Conservation (phyloP, 35 echinoderm and acorn worm species). For the Holothuria glaberrima region DNA sequence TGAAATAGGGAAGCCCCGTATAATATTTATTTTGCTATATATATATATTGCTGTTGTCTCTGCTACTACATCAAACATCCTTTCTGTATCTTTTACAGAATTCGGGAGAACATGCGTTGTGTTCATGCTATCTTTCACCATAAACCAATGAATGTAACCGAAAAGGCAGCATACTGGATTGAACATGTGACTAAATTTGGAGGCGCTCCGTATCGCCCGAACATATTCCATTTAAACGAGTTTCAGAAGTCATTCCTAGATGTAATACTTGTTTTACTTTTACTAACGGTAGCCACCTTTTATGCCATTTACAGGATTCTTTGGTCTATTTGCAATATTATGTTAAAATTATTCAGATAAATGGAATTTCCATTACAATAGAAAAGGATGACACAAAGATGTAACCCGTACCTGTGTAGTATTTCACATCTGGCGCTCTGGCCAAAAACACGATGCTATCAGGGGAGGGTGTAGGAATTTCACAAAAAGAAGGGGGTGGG, state of each 20-base stretch:
- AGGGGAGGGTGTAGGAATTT: too few species aligned
- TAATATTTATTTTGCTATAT: not conserved
- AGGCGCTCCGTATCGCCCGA: slow-evolving; percentile 2
- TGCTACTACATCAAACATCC: not conserved
- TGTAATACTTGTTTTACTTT: slow-evolving; percentile 33
- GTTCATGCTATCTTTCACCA: slow-evolving; percentile 18
- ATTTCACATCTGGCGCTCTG: too few species aligned
- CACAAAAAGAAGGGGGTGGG: too few species aligned
- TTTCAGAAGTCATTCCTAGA: slow-evolving; percentile 46
- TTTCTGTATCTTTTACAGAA: not conserved
- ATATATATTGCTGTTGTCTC: not conserved
- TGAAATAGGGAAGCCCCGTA: too few species aligned
- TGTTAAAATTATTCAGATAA: too few species aligned
- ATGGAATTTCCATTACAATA: too few species aligned
- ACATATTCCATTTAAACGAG: slow-evolving; percentile 15
- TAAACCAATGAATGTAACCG: slow-evolving; percentile 20
- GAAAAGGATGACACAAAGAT: too few species aligned
- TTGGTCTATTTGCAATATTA: not conserved
- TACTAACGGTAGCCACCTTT: not conserved
- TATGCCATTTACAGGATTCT: not conserved
- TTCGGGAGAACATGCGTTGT: not conserved
- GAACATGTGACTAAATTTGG: slow-evolving; percentile 59
- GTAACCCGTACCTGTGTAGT: too few species aligned
- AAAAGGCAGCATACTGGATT: slow-evolving; percentile 63
- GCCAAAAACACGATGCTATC: too few species aligned